Evolutionary conservation across 2,113 vertebrate genomes (phyloP), one percentile per base, ranked within the genome.

Genomic region (Anseranas semipalmata): DNA sequence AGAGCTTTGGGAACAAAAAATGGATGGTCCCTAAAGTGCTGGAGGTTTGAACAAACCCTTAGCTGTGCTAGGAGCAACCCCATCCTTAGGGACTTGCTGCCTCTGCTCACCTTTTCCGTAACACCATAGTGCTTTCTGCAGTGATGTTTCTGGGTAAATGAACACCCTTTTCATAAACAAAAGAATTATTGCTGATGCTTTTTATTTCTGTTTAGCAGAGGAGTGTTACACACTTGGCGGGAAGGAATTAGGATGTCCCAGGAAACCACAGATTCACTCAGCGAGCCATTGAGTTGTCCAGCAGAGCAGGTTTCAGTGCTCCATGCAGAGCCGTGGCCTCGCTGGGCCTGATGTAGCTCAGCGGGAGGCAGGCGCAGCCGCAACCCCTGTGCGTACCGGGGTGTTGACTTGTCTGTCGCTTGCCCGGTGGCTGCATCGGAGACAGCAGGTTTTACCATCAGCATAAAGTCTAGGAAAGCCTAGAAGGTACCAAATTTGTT

Each of bases 301-400:
- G 67, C 41, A 45, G 67, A 70, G 62, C 27, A 73, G 67, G 24
- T 15, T 4, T 28, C 67, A 35, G 62, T 41, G n/a, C 62, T 72
- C 37, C 2, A 1, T 25, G 19, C 48, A 59, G 56, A 67, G 37
- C 7, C 8, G 0, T 4, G 75, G 58, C 70, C 60, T 74, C 5
- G 1, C 50, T 52, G 0, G 0, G 45, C 3, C 7, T 73, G 58
- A 17, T 0, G 0, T 30, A 63, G 67, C 70, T 50, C 32, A 60
- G 25, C 41, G 33, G 33, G 63, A 53, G 55, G 75, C 70, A 77
- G 63, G 63, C 39, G 24, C 39, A 77, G 30, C 58, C 48, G 5
- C 11, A 1, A 24, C 46, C 74, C 33, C 74, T 30, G 32, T 4
- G 66, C 10, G 0, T 27, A 53, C 5, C 2, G 15, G 18, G 77